These are phyloP conservation scores for Hucho hucho DNA, from an alignment of 2,113 vertebrate species.

Conservation along the genomic window DNA sequence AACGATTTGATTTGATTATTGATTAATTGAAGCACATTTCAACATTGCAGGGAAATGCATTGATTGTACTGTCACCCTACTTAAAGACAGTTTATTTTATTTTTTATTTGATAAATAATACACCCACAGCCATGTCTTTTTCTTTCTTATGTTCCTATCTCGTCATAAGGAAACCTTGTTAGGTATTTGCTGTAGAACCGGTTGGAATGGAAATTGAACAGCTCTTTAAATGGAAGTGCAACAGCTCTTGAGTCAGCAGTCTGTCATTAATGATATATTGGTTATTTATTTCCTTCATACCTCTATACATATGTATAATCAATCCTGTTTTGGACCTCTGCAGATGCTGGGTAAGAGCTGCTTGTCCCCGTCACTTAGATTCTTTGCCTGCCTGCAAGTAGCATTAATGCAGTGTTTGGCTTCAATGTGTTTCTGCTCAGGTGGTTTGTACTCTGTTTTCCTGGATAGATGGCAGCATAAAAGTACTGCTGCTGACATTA, in stretches of 20 bases:
- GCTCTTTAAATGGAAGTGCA: background rate
- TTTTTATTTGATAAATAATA: background rate
- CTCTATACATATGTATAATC: background rate
- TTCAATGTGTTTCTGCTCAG: no score
- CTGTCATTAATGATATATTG: background rate
- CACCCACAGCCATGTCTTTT: slow-evolving; percentile 4
- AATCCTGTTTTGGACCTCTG: background rate
- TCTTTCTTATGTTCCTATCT: background rate
- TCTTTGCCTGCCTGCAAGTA: background rate
- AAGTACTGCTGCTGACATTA: no score
- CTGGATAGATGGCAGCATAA: background rate
- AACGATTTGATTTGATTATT: no score
- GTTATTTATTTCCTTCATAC: background rate
- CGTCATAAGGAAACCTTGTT: slow-evolving; percentile 4
- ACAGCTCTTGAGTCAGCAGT: slow-evolving; percentile 7
- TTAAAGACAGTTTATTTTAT: background rate
- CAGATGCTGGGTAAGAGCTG: background rate
- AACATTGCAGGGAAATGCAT: no score
- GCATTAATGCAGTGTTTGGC: no score
- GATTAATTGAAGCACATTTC: no score
- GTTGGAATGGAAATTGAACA: slow-evolving; percentile 42
- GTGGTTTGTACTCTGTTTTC: background rate
- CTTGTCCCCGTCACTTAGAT: background rate
- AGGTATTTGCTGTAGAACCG: slow-evolving; percentile 45
- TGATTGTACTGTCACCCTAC: background rate